These are phyloP conservation scores for Yasuhikotakia modesta DNA, from an alignment of 2,797 vertebrate species.

Conservation along the genomic window DNA sequence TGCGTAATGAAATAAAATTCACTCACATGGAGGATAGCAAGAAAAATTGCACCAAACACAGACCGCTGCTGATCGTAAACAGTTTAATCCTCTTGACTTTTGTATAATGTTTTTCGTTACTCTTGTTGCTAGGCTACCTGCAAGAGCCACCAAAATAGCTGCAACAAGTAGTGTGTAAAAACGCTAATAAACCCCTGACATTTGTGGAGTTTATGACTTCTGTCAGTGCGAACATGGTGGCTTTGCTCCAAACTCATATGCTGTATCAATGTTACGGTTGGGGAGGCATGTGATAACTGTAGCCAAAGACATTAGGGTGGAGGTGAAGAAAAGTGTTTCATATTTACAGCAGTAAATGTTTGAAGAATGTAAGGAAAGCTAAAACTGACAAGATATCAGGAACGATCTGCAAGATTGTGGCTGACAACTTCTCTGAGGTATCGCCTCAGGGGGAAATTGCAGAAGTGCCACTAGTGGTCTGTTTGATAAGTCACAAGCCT, in stretches of 20 bases:
- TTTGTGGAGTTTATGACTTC: slow-evolving; percentile 32
- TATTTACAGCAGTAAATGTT: slow-evolving; percentile 33
- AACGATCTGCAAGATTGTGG: slow-evolving; percentile 47
- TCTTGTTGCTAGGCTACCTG: slow-evolving; percentile 53
- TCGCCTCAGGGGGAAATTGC: slow-evolving; percentile 61
- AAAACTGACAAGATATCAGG: slow-evolving; percentile 33
- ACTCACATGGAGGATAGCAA: not conserved
- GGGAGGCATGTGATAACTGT: slow-evolving; percentile 11
- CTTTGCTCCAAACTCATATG: slow-evolving; percentile 15
- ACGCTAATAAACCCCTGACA: slow-evolving; percentile 31
- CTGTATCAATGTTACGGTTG: not conserved
- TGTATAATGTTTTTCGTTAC: slow-evolving; percentile 14
- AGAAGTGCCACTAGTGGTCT: slow-evolving; percentile 58
- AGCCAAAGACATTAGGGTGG: not conserved
- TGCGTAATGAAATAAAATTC: slow-evolving; percentile 24
- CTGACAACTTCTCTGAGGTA: slow-evolving; percentile 63
- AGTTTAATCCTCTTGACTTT: slow-evolving; percentile 9
- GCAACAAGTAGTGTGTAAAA: slow-evolving; percentile 38
- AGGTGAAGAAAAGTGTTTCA: slow-evolving; percentile 19
- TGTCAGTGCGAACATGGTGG: not conserved
- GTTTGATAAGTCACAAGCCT: slow-evolving; percentile 62
- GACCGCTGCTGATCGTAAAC: slow-evolving; percentile 4
- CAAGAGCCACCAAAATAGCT: slow-evolving; percentile 32
- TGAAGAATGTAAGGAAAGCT: slow-evolving; percentile 37
- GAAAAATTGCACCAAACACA: not conserved